These are phyloP conservation scores for Porphyrio hochstetteri DNA, from an alignment of 2,113 vertebrate genomes.

Conservation along the genomic window DNA sequence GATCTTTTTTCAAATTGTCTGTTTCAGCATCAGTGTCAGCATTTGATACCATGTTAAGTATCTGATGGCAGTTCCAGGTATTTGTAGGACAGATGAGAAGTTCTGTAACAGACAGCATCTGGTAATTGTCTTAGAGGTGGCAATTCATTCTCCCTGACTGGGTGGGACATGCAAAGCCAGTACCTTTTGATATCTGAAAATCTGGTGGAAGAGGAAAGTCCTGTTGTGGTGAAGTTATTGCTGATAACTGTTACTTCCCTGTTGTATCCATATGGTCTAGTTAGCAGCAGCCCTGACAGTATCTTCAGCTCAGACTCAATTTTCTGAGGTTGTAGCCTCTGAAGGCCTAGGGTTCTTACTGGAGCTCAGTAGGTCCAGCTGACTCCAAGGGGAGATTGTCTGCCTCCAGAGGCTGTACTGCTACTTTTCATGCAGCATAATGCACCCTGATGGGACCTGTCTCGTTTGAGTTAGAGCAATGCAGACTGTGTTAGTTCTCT, in stretches of 20 bases:
- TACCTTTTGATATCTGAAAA: not conserved
- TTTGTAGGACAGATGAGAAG: not conserved
- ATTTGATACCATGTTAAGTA: not conserved
- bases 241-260: too few relatives aligned
- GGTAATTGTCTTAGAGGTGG: not conserved
- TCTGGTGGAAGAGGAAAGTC: not conserved
- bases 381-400: not conserved
- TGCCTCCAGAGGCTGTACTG: not conserved
- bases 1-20: not conserved
- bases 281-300: not conserved
- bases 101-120: not conserved
- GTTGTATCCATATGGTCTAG: not conserved
- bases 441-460: not conserved
- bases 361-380: not conserved
- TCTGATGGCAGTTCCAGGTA: not conserved
- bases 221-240: not conserved
- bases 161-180: not conserved
- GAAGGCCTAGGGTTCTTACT: not conserved
- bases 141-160: not conserved
- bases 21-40: not conserved
- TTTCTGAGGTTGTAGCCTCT: not conserved
- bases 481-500: not conserved
- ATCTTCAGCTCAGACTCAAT: not conserved
- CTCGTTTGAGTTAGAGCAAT: not conserved
- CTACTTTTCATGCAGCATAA: not conserved